Conservation (phyloP, 2,113 vertebrate species). For the Dicrurus megarhynchus region DNA sequence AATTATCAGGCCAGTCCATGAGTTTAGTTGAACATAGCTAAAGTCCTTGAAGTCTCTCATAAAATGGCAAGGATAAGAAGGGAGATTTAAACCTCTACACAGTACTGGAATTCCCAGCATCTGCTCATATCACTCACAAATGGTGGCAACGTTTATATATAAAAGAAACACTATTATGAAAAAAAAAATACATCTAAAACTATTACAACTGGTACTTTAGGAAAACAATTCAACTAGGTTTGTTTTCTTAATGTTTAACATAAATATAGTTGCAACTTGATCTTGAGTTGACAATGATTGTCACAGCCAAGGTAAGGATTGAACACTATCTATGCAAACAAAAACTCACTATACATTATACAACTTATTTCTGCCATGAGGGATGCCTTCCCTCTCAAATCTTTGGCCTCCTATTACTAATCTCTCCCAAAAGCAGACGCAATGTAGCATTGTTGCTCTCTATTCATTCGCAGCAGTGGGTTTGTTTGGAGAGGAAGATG, state of each 20-base stretch:
- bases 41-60: constrained; percentile 27
- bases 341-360: constrained; percentile 64
- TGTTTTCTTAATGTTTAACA: constrained; percentile 71
- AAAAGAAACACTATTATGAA: constrained; percentile 39
- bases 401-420: constrained; percentile 76
- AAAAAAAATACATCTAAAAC: constrained; percentile 60
- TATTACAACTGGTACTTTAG: constrained; percentile 57
- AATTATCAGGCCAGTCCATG: constrained; percentile 17
- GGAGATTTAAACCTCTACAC: constrained; percentile 37
- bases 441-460: constrained; percentile 2
- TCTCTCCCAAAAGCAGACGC: constrained; percentile 46
- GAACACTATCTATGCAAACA: constrained; percentile 67
- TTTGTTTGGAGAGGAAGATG: background rate
- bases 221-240: constrained; percentile 65
- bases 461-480: constrained; percentile 36
- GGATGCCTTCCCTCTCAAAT: constrained; percentile 63
- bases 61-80: constrained; percentile 44
- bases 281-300: constrained; percentile 80
- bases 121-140: constrained; percentile 44
- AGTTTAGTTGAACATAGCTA: constrained; percentile 12
- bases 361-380: constrained; percentile 58
- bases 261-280: constrained; percentile 78
- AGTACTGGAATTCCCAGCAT: constrained; percentile 44
- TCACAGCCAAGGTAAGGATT: constrained; percentile 73
- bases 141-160: constrained; percentile 41